Percentiles rank a stretch among this genome's conserved stretches.
These are phyloP conservation scores for Echinops telfairi DNA, from an alignment of 2,113 vertebrate genomes.

Conservation along the genomic window DNA sequence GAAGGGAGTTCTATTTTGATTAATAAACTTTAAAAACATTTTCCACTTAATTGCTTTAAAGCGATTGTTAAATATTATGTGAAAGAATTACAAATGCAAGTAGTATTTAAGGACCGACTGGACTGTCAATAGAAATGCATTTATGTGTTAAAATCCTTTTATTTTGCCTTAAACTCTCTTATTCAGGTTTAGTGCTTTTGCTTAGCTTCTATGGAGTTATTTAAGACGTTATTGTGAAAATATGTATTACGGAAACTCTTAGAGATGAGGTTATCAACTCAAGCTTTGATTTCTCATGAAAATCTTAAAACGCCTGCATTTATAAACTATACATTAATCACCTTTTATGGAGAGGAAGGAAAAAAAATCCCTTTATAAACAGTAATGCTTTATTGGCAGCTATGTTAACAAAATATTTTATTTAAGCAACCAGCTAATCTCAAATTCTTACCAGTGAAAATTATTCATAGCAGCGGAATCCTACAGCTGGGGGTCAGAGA, in stretches of 20 bases:
- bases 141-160: conserved; percentile 26
- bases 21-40: conserved; percentile 9
- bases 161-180: conserved; percentile 9
- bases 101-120: conserved; percentile 56
- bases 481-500: not conserved
- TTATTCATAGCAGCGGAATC: conserved; percentile 15
- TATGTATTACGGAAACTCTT: conserved; percentile 16
- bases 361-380: not conserved
- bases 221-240: not conserved
- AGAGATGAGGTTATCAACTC: not conserved
- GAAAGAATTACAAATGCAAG: conserved; percentile 43
- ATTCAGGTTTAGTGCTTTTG: not conserved
- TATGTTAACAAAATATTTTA: conserved; percentile 28
- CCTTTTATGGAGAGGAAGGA: not conserved
- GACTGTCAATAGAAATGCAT: conserved; percentile 30
- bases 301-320: conserved; percentile 36
- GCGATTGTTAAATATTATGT: conserved; percentile 65
- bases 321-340: not conserved
- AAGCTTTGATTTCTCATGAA: conserved; percentile 37
- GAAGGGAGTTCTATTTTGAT: conserved; percentile 54
- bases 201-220: conserved; percentile 18
- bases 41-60: not conserved
- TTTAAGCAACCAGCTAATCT: conserved; percentile 53
- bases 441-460: conserved; percentile 6
- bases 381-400: conserved; percentile 26